These are phyloP conservation scores for Philotrypesis tridentata DNA, from an alignment of 1,140 invertebrate species.

Conservation along the genomic window DNA sequence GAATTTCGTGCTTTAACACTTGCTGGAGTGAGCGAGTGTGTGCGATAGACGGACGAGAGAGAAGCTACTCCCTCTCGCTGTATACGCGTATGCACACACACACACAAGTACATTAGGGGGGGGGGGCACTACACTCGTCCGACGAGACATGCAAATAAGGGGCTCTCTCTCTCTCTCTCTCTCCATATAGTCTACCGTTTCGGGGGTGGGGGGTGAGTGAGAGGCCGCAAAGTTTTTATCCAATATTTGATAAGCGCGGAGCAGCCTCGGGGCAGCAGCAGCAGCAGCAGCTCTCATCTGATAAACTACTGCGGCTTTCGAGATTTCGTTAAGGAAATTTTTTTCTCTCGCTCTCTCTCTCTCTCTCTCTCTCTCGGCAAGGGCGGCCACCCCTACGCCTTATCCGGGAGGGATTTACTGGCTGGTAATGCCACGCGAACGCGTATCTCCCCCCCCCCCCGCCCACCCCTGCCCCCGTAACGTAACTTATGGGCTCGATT, in stretches of 20 bases:
- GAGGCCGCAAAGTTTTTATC: background rate
- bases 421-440: background rate
- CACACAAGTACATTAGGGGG: no score
- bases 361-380: background rate
- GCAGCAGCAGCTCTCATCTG: no score
- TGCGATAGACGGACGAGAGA: no score
- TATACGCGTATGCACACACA: background rate
- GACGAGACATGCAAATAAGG: background rate
- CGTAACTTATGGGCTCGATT: no score
- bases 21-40: background rate
- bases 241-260: background rate
- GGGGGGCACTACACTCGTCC: no score
- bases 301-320: background rate
- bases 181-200: no score
- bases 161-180: no score
- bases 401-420: background rate
- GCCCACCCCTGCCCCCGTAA: no score
- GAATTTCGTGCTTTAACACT: background rate
- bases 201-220: no score
- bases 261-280: background rate
- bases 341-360: background rate
- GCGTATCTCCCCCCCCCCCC: background rate
- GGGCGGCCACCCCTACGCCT: background rate
- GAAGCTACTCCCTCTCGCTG: background rate
- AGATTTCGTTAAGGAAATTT: background rate